Percentiles rank a stretch among this genome's conserved stretches.
phyloP scores from a whole-genome alignment of 1,140 invertebrate genomes.

The Drosophila prosaltans region DNA sequence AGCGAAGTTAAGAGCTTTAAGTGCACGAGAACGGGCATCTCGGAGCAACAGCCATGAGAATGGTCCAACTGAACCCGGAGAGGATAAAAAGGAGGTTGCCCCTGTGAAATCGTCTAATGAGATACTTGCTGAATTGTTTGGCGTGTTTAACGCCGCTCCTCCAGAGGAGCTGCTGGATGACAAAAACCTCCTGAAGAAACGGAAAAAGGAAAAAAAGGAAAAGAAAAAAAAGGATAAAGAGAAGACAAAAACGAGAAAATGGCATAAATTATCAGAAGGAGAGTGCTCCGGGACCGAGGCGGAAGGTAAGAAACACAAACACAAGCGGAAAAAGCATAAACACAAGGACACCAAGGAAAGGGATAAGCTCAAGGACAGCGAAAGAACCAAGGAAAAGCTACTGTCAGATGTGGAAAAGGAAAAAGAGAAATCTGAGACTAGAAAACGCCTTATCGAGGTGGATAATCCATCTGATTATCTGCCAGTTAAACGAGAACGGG shows the following conservation, averaged over 20 bases:
- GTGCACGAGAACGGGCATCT: conserved; percentile 31
- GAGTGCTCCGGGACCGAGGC: conserved; percentile 84
- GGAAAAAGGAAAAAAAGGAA: conserved; percentile 84
- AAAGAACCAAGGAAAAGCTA: conserved; percentile 49
- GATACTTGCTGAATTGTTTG: conserved; percentile 91
- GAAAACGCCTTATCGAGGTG: conserved; percentile 32
- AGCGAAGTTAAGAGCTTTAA: conserved; percentile 57
- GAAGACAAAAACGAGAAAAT: conserved; percentile 84
- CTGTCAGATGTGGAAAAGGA: not conserved
- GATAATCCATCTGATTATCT: not conserved
- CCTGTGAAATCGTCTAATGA: conserved; percentile 89
- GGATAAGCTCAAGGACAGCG: conserved; percentile 30
- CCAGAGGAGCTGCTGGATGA: conserved; percentile 83
- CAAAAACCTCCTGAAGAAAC: conserved; percentile 82
- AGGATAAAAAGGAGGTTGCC: conserved; percentile 83
- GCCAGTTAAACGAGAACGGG: conserved; percentile 42
- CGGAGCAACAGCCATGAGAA: conserved; percentile 18
- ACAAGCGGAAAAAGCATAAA: conserved; percentile 78
- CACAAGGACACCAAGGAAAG: conserved; percentile 80
- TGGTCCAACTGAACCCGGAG: conserved; percentile 20
- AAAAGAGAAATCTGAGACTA: conserved; percentile 46
- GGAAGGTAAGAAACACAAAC: conserved; percentile 64
- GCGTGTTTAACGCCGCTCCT: conserved; percentile 85
- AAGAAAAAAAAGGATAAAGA: conserved; percentile 85
- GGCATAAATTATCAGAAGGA: conserved; percentile 83